Evolutionary conservation across 1,140 invertebrate genomes (phyloP).

Genomic region (Whitmania pigra): DNA sequence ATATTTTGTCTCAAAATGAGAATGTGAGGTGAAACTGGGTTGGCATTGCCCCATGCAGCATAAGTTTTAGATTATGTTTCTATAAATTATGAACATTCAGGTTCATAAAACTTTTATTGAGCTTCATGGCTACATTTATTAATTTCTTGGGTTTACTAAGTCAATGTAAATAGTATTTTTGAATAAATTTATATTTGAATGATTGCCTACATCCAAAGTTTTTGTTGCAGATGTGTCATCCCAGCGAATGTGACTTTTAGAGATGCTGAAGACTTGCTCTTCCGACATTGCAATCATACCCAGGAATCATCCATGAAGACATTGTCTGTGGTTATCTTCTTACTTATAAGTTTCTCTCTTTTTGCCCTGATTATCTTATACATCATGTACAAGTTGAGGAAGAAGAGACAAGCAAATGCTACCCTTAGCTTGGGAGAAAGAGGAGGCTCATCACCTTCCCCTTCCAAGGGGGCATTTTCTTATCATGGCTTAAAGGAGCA

Average conservation of each 20-base stretch:
- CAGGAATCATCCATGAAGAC: not conserved
- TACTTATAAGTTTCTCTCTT: not conserved
- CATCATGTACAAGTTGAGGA: not conserved
- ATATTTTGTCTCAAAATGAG: not conserved
- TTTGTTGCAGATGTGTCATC: too few relatives aligned
- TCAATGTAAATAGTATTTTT: too few relatives aligned
- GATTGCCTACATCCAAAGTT: too few relatives aligned
- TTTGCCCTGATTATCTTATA: not conserved
- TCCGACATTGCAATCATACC: too few relatives aligned
- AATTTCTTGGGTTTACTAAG: too few relatives aligned
- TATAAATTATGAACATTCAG: too few relatives aligned
- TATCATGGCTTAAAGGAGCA: not conserved
- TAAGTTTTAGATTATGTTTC: too few relatives aligned
- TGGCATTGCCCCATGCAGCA: not conserved
- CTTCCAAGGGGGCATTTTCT: not conserved
- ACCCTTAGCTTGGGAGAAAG: not conserved
- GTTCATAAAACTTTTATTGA: too few relatives aligned
- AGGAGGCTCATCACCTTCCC: not conserved
- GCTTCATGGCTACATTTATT: too few relatives aligned
- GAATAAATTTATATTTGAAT: too few relatives aligned
- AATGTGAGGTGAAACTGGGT: not conserved
- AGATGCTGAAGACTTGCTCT: too few relatives aligned
- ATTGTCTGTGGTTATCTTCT: not conserved
- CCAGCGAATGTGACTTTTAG: too few relatives aligned
- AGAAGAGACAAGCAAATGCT: not conserved